Base-by-base conservation (phyloP, 1,140 invertebrate species). In the Pogonus chalceus region DNA sequence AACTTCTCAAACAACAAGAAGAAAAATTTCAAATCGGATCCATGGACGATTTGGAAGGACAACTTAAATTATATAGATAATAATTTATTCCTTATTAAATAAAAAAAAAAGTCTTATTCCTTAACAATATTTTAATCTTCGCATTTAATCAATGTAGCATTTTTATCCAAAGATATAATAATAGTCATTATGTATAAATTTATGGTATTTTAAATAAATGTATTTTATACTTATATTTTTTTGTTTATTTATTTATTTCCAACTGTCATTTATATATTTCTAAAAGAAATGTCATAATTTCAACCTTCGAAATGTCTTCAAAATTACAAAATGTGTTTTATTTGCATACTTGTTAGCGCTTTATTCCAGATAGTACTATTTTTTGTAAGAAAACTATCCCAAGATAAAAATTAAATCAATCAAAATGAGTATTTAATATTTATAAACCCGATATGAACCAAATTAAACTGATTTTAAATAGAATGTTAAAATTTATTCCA, bases 1-100 rank as follows among this genome's bases (percentile, higher is more conserved):
- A 43, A 43, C 37, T 43, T 43, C 18, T 43, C 9, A 43, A 43
- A 43, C 37, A 43, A 43, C 37, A 43, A 43, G 37, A 43, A 18
- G 37, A 43, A 9, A 43, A 43, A 16, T 43, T 43, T 18, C 37
- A 43, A 43, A 16, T 43, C 3, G 37, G 37, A 12, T 43, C 37
- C 18, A 43, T 43, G 37, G 37, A 43, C 7, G 37, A 43, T 10
- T 16, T 43, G 4, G 37, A 43, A 43, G 37, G 37, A 43, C 37
- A 43, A 43, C 18, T 43, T 4, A 43, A 18, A 43, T 43, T 43
- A 18, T 43, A 43, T 43, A 43, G 37, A 43, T 43, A 43, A 43
- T 9, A 43, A 7, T n/a, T n/a, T n/a, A n/a, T n/a, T n/a, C n/a
- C n/a, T n/a, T n/a, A n/a, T n/a, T n/a, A n/a, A n/a, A n/a, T n/a